Percentiles rank a stretch among this genome's conserved stretches.
Conservation (phyloP, 2,113 vertebrate species). For the Pteronura brasiliensis region DNA sequence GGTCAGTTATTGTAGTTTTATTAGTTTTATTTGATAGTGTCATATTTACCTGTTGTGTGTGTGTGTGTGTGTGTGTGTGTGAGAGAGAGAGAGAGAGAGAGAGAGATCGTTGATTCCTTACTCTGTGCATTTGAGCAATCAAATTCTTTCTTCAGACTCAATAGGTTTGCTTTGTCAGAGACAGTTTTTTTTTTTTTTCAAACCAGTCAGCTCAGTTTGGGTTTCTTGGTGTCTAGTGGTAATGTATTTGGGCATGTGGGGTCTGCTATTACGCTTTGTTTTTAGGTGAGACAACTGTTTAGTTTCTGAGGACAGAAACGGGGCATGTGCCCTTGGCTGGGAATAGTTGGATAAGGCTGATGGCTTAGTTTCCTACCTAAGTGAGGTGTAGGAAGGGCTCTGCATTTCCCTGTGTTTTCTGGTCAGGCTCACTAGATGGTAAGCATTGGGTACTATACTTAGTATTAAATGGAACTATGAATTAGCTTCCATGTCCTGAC, state of each 20-base stretch:
- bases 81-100: no score
- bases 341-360: background rate
- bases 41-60: background rate
- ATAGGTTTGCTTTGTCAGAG: background rate
- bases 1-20: background rate
- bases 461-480: background rate
- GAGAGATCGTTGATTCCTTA: background rate
- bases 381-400: background rate
- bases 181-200: background rate
- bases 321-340: background rate
- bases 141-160: background rate
- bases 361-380: background rate
- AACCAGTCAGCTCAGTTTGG: background rate
- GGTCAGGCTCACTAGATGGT: background rate
- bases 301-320: background rate
- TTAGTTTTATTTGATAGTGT: background rate
- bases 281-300: background rate
- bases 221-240: background rate
- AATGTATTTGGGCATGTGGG: background rate
- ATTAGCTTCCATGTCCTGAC: background rate
- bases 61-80: no score
- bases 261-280: background rate
- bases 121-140: background rate
- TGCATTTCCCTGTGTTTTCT: background rate
- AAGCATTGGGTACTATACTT: background rate